Conservation (phyloP, 2,888 invertebrate species). For the Eulithis testata region DNA sequence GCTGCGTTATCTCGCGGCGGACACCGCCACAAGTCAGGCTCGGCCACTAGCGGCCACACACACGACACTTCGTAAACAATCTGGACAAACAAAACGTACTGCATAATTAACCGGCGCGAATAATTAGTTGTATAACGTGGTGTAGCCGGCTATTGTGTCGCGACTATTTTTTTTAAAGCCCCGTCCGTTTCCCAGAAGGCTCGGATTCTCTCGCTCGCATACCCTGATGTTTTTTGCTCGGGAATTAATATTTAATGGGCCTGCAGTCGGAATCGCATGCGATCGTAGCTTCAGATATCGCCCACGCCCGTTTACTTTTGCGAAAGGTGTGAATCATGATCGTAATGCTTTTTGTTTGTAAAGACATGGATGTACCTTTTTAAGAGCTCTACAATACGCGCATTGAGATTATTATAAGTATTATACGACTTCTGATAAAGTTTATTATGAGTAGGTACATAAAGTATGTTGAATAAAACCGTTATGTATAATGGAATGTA, state of each 20-base stretch:
- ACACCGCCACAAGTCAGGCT: constrained; percentile 14
- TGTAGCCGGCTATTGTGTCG: constrained; percentile 76
- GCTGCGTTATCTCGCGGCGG: constrained; percentile 36
- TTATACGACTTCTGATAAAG: constrained; percentile 35
- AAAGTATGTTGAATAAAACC: constrained; percentile 23
- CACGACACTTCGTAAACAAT: constrained; percentile 46
- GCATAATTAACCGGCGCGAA: constrained; percentile 76
- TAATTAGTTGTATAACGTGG: constrained; percentile 80
- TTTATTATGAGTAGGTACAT: constrained; percentile 18
- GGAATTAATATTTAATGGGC: constrained; percentile 74
- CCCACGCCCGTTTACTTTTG: constrained; percentile 61
- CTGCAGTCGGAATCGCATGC: constrained; percentile 67
- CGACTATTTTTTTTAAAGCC: constrained; percentile 61
- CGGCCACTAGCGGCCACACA: constrained; percentile 34
- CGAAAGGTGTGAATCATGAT: constrained; percentile 46
- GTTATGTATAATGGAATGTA: constrained; percentile 27
- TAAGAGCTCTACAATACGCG: constrained; percentile 35
- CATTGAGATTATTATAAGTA: constrained; percentile 35
- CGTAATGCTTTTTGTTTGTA: constrained; percentile 40
- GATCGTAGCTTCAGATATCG: constrained; percentile 64
- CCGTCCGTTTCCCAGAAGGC: constrained; percentile 75
- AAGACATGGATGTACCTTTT: constrained; percentile 28
- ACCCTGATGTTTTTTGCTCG: constrained; percentile 65
- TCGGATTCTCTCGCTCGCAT: constrained; percentile 57
- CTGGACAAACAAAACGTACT: constrained; percentile 60